A percentile compares a stretch with the other conserved stretches of the same genome.
These are phyloP conservation scores for Thalpophila matura DNA, from an alignment of 2,888 invertebrate species.

Conservation along the genomic window DNA sequence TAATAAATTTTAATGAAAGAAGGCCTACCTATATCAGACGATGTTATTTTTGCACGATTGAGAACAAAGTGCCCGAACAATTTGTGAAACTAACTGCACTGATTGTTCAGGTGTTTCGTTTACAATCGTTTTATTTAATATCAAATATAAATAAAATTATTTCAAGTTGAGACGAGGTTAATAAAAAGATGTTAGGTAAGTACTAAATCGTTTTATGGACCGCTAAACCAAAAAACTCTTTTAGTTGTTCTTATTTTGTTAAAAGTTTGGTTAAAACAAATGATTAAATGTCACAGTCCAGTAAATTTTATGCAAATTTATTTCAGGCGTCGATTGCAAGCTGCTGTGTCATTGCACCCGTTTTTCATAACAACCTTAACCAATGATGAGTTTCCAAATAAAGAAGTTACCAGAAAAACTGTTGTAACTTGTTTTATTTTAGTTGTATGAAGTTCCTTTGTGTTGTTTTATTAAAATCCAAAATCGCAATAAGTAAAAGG, in stretches of 20 bases:
- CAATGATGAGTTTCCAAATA: constrained; percentile 47
- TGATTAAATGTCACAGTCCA: constrained; percentile 51
- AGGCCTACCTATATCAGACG: too few relatives aligned
- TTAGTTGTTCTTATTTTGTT: constrained; percentile 5
- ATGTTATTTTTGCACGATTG: too few relatives aligned
- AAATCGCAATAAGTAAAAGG: background rate
- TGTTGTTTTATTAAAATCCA: background rate
- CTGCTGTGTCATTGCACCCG: constrained; percentile 54
- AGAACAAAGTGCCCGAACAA: too few relatives aligned
- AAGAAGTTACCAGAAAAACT: constrained; percentile 39
- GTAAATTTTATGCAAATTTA: constrained; percentile 55
- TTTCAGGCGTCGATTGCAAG: constrained; percentile 58
- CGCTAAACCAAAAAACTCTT: constrained; percentile 1
- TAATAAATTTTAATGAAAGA: too few relatives aligned
- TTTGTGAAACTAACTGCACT: too few relatives aligned
- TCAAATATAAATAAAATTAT: too few relatives aligned
- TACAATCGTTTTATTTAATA: too few relatives aligned
- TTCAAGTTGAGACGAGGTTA: background rate
- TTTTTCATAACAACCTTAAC: constrained; percentile 45
- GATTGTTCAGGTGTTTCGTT: too few relatives aligned
- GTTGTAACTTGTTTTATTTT: constrained; percentile 19
- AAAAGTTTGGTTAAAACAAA: constrained; percentile 16
- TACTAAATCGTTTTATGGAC: constrained; percentile 6
- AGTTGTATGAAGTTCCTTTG: background rate
- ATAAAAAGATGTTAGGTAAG: background rate